Evolutionary conservation across 2,888 invertebrate species (phyloP), one percentile per base, ranked within the genome.

Genomic region (Eupithecia vulgata): DNA sequence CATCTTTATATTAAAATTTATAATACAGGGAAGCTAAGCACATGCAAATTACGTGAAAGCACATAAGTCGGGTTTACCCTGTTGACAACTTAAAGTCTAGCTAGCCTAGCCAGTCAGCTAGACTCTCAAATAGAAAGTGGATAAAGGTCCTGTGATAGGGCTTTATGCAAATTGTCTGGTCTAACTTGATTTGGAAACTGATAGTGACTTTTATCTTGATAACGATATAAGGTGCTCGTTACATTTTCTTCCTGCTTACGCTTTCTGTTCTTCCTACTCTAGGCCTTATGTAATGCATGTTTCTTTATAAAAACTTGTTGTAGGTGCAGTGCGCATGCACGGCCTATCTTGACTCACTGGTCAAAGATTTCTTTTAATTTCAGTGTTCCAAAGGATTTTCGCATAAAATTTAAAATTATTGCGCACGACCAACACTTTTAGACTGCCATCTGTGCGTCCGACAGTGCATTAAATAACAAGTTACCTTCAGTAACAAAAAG

Each of bases 381-480:
- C 5, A 35, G 34, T 37, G 6, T 59, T 13, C 59, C 15, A 59
- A 30, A 61, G 12, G 10, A 12, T 25, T 1, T 5, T 5, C 8
- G 48, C 15, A 61, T 61, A 34, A 17, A 30, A 61, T 7, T n/a
- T n/a, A 7, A 37, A 35, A 37, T 3, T 21, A 48, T 12, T 65
- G 73, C 70, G 72, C 66, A 59, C 30, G 57, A 57, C 57, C 64
- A 59, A 57, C 34, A 52, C 1, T 13, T 7, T 3, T 61, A 5
- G 40, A 40, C 75, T 71, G 75, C 75, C 75, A 75, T 75, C 75
- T 75, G 5, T 68, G 34, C 52, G 7, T 6, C 25, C 17, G 42
- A 25, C 30, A 42, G 37, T 5, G 70, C 30, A 70, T 66, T 73
- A 61, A 72, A 68, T 73, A 34, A 66, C 10, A 42, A 67, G 21